Evolutionary conservation across 2,888 invertebrate genomes (phyloP), one percentile per base, ranked within the genome.

Genomic region (Trileptium ribeirensis): DNA sequence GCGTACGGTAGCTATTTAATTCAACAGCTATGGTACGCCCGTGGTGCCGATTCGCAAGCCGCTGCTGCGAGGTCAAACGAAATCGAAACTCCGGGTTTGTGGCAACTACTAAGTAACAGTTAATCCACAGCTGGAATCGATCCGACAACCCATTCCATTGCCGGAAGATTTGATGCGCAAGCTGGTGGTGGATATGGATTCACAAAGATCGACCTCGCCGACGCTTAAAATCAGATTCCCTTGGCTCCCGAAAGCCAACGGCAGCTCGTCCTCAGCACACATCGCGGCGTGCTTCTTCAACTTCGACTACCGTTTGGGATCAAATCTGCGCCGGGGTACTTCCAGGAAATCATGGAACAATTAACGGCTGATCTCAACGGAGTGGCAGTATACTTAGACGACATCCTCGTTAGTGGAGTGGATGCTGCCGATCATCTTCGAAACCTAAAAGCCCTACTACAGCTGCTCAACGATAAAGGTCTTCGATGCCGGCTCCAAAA

Each of bases 291-390:
- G 8, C 37, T n/a, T n/a, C n/a, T 34, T 36, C 37, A 70, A 34
- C 33, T 34, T 34, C 74, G 31, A 70, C 33, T 70, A n/a, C 74
- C 8, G 37, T 70, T 70, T 70, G 74, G 74, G n/a, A 70, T 70
- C 37, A 36, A 31, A 31, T 36, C 74, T 15, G 74, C 74, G n/a
- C 74, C 74, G 37, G 74, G 34, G 8, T 34, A 34, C 19, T 70
- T 70, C n/a, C 74, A 70, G n/a, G 34, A 36, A 70, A 34, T 83
- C 3, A 86, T 85, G 81, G 86, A 87, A 33, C 83, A 84, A n/a
- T 39, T 86, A 3, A n/a, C n/a, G n/a, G n/a, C 29, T 86, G 31
- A 83, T 2, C 81, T 86, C 3, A 83, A 84, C 1, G 82, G 83
- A 40, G 83, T 83, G 0, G 78, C 78, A n/a, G 79, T 74, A 8